Percentiles rank a stretch among this genome's conserved stretches.
Evolutionary conservation across 1,140 invertebrate genomes (phyloP).

Genomic region (Drosophila sucinea): DNA sequence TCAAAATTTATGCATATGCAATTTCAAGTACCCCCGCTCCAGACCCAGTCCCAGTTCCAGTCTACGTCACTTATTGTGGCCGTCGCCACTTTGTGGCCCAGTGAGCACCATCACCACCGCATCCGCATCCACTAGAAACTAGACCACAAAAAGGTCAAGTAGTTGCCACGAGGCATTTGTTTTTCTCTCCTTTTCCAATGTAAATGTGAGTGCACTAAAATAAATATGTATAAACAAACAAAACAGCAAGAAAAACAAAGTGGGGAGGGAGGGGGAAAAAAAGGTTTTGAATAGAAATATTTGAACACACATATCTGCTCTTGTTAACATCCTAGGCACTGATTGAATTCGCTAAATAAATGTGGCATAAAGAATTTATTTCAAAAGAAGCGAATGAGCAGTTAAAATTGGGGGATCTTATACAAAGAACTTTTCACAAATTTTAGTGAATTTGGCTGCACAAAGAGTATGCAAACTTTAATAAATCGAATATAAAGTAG

Average conservation of each 20-base stretch:
- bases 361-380: background rate
- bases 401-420: too few relatives aligned
- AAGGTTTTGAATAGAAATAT: conserved; percentile 45
- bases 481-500: too few relatives aligned
- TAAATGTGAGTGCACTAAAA: conserved; percentile 45
- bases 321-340: background rate
- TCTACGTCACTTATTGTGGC: background rate
- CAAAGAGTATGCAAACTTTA: too few relatives aligned
- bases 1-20: conserved; percentile 41
- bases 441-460: too few relatives aligned
- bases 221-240: conserved; percentile 44
- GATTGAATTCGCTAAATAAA: background rate
- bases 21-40: conserved; percentile 7
- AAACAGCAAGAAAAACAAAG: conserved; percentile 25
- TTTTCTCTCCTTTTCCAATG: conserved; percentile 8
- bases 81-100: conserved; percentile 5
- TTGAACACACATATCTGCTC: background rate
- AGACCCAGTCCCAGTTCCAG: background rate
- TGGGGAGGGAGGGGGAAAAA: conserved; percentile 24
- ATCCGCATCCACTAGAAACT: background rate
- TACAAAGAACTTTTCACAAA: too few relatives aligned
- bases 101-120: conserved; percentile 18
- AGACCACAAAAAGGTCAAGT: conserved; percentile 54
- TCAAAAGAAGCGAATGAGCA: background rate
- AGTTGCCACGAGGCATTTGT: conserved; percentile 30